phyloP scores from a whole-genome alignment of 1,140 invertebrate species.

The Hylaeus anthracinus region DNA sequence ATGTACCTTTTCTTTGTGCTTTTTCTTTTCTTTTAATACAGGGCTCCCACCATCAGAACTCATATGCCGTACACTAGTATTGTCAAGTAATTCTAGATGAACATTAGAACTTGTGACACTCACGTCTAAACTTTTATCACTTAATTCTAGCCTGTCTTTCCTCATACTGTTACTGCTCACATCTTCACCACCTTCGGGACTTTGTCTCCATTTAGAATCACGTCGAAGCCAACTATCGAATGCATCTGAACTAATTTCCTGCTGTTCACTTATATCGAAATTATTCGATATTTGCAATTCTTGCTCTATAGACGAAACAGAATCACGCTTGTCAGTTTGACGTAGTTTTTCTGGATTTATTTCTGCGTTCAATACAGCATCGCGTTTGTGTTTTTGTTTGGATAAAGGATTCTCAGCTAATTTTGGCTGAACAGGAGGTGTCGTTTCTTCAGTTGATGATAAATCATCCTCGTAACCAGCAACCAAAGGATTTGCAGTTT shows the following conservation, averaged over 20 bases:
- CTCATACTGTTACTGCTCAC: constrained; percentile 77
- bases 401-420: constrained; percentile 76
- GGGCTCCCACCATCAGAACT: constrained; percentile 79
- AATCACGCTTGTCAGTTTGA: constrained; percentile 71
- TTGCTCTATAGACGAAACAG: constrained; percentile 77
- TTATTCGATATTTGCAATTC: constrained; percentile 73
- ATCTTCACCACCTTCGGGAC: constrained; percentile 85
- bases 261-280: constrained; percentile 78
- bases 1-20: constrained; percentile 82
- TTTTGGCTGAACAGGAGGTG: constrained; percentile 68
- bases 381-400: constrained; percentile 76
- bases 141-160: constrained; percentile 80
- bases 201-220: constrained; percentile 83
- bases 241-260: constrained; percentile 80
- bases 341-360: constrained; percentile 54
- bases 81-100: constrained; percentile 81
- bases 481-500: constrained; percentile 91
- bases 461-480: constrained; percentile 93
- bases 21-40: constrained; percentile 81
- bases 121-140: constrained; percentile 81
- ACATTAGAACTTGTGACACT: constrained; percentile 83
- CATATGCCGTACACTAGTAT: constrained; percentile 77
- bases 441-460: constrained; percentile 85
- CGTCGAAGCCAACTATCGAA: constrained; percentile 82
- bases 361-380: constrained; percentile 59